Percentiles rank a stretch among this genome's conserved stretches.
phyloP scores from a whole-genome alignment of 2,113 vertebrate species.

The Pantherophis guttatus region DNA sequence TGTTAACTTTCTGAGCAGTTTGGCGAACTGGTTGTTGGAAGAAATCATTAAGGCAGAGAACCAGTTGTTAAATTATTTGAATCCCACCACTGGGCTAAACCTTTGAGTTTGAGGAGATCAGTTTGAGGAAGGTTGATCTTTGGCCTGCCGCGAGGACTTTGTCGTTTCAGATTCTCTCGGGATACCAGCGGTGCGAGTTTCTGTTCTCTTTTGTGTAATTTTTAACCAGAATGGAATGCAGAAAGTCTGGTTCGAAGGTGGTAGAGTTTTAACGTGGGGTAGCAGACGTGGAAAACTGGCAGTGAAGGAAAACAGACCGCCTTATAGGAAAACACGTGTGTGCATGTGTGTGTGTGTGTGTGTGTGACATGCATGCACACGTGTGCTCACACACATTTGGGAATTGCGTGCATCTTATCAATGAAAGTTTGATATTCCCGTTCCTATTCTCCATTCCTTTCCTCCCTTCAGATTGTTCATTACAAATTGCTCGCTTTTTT shows the following conservation, averaged over 20 bases:
- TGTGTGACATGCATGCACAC: too few relatives aligned
- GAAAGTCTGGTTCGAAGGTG: slow-evolving; percentile 53
- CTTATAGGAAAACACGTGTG: background rate
- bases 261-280: slow-evolving; percentile 56
- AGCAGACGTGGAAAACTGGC: background rate
- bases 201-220: slow-evolving; percentile 57
- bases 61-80: too few relatives aligned
- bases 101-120: background rate
- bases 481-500: background rate
- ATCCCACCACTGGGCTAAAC: too few relatives aligned
- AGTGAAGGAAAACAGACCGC: background rate
- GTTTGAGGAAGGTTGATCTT: background rate
- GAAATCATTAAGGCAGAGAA: too few relatives aligned
- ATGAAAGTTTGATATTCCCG: accelerated
- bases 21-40: too few relatives aligned
- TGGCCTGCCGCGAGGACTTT: background rate
- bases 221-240: slow-evolving; percentile 66
- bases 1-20: too few relatives aligned
- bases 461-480: background rate
- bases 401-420: accelerated
- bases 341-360: background rate
- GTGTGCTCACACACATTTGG: background rate
- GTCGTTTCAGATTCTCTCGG: background rate
- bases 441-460: background rate
- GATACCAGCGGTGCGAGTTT: slow-evolving; percentile 34